Evolutionary conservation across 2,797 vertebrate genomes (phyloP).

Genomic region (Pelodytes ibericus): DNA sequence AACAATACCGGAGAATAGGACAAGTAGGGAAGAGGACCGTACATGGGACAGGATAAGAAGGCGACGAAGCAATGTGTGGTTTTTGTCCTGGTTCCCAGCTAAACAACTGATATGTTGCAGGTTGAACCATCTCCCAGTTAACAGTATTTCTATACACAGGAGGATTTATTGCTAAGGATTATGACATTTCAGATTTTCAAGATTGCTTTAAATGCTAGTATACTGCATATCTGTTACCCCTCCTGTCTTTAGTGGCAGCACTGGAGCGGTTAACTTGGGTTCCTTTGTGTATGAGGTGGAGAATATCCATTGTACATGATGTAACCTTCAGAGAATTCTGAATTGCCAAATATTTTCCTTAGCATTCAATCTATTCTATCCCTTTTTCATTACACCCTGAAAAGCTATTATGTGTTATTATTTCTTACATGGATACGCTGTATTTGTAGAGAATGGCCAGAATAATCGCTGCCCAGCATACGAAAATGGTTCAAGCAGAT

Average conservation of each 20-base stretch:
- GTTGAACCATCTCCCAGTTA: too few species aligned
- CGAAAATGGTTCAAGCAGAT: neutral
- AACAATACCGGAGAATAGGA: too few species aligned
- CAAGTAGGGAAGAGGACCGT: too few species aligned
- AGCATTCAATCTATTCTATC: neutral
- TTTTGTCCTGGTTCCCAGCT: too few species aligned
- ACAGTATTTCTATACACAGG: too few species aligned
- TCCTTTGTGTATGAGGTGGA: neutral
- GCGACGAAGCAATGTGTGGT: too few species aligned
- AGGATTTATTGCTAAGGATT: too few species aligned
- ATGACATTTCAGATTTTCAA: too few species aligned
- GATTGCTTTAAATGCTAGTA: too few species aligned
- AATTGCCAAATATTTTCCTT: slow-evolving; percentile 1
- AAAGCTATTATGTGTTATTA: neutral
- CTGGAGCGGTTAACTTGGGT: neutral
- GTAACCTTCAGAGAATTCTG: neutral
- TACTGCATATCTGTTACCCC: too few species aligned
- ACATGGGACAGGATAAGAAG: too few species aligned
- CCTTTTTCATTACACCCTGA: neutral
- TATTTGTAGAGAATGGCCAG: slow-evolving; percentile 2
- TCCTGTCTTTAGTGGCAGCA: neutral
- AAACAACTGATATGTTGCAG: too few species aligned
- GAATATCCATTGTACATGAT: neutral
- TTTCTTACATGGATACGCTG: neutral
- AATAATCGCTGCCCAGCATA: neutral